These are phyloP conservation scores for Okapia johnstoni DNA, from an alignment of 2,113 vertebrate species.

Conservation along the genomic window DNA sequence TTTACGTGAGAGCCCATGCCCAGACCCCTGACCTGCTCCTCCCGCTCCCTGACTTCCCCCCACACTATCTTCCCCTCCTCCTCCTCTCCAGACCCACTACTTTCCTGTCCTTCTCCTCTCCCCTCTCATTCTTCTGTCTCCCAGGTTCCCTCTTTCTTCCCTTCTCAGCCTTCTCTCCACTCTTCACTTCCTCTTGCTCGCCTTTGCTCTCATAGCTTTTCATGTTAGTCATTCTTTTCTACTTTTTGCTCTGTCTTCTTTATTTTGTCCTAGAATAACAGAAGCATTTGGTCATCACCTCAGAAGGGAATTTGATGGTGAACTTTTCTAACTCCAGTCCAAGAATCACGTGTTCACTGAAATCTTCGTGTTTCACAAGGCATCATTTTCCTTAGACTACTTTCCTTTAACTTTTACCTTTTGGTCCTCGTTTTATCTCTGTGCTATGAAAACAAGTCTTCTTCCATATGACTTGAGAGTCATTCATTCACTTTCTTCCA, in stretches of 20 bases:
- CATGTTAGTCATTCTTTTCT: not conserved
- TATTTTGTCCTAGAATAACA: not conserved
- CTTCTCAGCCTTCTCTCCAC: not conserved
- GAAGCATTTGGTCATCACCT: not conserved
- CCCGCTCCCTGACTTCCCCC: not conserved
- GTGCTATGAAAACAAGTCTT: not conserved
- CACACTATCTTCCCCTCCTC: accelerated
- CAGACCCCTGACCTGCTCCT: not conserved
- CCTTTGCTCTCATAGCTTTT: not conserved
- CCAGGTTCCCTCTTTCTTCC: not conserved
- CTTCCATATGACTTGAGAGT: not conserved
- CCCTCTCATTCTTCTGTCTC: not conserved
- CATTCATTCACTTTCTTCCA: not conserved
- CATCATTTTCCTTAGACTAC: not conserved
- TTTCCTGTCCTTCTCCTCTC: not conserved
- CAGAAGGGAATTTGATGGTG: not conserved
- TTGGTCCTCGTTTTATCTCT: not conserved
- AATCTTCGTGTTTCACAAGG: not conserved
- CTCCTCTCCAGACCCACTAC: not conserved
- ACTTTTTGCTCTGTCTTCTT: not conserved
- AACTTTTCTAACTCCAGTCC: not conserved
- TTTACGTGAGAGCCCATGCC: constrained; percentile 54
- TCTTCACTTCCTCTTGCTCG: not conserved
- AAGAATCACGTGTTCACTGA: not conserved
- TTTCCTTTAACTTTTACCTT: not conserved